phyloP scores from a whole-genome alignment of 2,797 vertebrate genomes.

The Anomalospiza imberbis region DNA sequence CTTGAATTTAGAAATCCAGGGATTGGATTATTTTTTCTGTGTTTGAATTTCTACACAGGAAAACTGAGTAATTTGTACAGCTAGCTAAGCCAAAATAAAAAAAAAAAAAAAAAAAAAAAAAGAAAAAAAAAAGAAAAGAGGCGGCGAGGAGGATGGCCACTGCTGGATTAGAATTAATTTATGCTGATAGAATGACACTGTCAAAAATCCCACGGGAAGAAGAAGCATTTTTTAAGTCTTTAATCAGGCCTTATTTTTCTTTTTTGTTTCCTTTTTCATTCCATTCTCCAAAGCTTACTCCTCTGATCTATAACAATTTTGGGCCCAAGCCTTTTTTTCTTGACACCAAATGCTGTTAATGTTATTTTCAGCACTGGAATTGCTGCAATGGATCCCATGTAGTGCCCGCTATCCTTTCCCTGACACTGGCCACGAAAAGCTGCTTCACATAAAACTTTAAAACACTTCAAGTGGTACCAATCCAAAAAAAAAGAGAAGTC shows the following conservation, averaged over 20 bases:
- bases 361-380: neutral
- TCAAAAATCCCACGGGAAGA: neutral
- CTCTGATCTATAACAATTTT: neutral
- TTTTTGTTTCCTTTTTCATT: neutral
- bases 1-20: slow-evolving; percentile 28
- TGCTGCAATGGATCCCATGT: neutral
- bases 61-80: slow-evolving; percentile 5
- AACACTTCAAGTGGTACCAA: neutral
- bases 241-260: neutral
- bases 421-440: neutral
- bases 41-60: slow-evolving; percentile 9
- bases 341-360: neutral
- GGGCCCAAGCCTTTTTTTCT: neutral
- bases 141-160: neutral
- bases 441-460: neutral
- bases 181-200: neutral
- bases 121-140: neutral
- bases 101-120: too few species aligned
- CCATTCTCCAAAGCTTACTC: neutral
- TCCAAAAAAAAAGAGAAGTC: neutral
- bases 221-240: neutral
- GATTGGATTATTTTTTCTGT: neutral
- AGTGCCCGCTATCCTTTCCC: neutral
- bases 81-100: neutral
- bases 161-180: neutral